These are phyloP conservation scores for Eurois occulta DNA, from an alignment of 2,888 invertebrate species.

Conservation along the genomic window DNA sequence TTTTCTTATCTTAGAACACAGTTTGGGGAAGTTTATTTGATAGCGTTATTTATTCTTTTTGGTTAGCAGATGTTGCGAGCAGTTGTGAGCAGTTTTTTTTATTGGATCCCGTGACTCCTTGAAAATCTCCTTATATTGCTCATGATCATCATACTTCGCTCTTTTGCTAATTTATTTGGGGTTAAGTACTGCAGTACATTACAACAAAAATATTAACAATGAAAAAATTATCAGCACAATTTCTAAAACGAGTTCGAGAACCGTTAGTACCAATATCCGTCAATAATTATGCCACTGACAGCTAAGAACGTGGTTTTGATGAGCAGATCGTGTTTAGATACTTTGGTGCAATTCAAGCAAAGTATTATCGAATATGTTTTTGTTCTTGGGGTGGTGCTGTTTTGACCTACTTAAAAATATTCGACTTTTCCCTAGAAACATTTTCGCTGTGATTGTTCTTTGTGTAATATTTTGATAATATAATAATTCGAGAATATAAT, in stretches of 20 bases:
- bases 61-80: constrained; percentile 15
- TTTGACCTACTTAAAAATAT: constrained; percentile 12
- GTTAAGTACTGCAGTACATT: neutral
- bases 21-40: constrained; percentile 54
- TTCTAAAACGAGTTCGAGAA: neutral
- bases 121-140: neutral
- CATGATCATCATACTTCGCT: neutral
- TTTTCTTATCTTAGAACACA: constrained; percentile 59
- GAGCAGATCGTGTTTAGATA: neutral
- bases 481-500: too few species aligned
- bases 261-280: neutral
- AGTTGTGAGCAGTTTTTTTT: too few species aligned
- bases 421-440: neutral
- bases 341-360: neutral
- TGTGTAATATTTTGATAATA: too few species aligned
- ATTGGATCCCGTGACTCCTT: neutral
- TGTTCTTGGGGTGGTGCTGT: constrained; percentile 6
- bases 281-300: neutral
- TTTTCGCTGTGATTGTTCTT: too few species aligned
- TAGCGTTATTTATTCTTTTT: constrained; percentile 50
- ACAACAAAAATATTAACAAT: neutral
- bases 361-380: constrained; percentile 7
- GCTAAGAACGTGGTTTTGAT: neutral
- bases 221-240: neutral
- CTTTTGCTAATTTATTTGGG: neutral